These are phyloP conservation scores for Tetrapedia diversipes DNA, from an alignment of 2,888 invertebrate genomes.

Conservation along the genomic window DNA sequence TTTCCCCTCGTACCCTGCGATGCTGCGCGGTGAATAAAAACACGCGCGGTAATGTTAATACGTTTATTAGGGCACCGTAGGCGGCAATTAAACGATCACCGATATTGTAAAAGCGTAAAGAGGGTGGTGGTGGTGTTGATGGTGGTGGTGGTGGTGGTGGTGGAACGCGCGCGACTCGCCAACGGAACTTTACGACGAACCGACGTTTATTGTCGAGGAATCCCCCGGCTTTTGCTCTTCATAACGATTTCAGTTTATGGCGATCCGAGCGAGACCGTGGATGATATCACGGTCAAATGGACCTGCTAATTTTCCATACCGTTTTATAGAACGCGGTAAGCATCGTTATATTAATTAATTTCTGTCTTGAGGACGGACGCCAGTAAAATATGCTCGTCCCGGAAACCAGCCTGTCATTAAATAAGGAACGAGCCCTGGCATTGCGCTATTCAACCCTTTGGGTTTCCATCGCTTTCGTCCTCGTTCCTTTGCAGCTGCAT, in stretches of 20 bases:
- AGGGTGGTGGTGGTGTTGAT: no score
- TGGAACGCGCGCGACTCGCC: slow-evolving; percentile 4
- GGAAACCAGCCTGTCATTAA: not conserved
- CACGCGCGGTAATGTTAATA: slow-evolving; percentile 47
- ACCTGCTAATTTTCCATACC: slow-evolving; percentile 2
- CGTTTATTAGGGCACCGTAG: slow-evolving; percentile 51
- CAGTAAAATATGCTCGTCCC: not conserved
- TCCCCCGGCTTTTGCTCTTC: not conserved
- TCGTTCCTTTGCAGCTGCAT: not conserved
- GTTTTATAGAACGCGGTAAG: not conserved
- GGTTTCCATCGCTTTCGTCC: not conserved
- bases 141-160: no score
- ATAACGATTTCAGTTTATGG: slow-evolving; percentile 24
- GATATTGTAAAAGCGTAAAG: slow-evolving; percentile 46
- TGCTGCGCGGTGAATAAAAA: slow-evolving; percentile 19
- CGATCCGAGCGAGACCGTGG: not conserved
- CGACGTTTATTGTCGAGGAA: slow-evolving; percentile 9
- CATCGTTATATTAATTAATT: slow-evolving; percentile 9
- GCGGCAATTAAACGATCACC: slow-evolving; percentile 42
- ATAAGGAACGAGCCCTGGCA: not conserved
- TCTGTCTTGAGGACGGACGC: not conserved
- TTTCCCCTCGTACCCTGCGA: not conserved
- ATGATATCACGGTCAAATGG: not conserved
- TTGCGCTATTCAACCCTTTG: not conserved
- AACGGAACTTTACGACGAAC: slow-evolving; percentile 26